phyloP scores from a whole-genome alignment of 1,140 invertebrate species.

The Aphidius ervi region DNA sequence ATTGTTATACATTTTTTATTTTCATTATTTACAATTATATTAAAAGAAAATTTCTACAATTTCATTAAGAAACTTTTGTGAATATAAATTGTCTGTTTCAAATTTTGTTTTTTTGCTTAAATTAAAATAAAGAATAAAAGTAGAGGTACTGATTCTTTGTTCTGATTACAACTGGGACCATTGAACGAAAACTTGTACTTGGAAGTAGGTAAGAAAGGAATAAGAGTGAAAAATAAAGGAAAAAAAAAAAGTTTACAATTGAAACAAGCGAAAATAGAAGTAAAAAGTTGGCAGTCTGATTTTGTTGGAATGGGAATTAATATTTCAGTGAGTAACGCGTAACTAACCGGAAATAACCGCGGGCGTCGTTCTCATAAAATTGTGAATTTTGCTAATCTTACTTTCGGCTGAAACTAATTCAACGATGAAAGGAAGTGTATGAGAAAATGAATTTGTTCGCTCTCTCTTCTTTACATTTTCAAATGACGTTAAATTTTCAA shows the following conservation, averaged over 20 bases:
- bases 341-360: conserved; percentile 32
- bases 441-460: neutral
- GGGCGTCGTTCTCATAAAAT: conserved; percentile 11
- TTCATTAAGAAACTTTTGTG: too few species aligned
- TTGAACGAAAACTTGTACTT: conserved; percentile 6
- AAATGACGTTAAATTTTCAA: conserved; percentile 8
- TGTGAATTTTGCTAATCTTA: conserved; percentile 35
- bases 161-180: conserved; percentile 1
- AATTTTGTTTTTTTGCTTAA: too few species aligned
- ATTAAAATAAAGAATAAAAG: too few species aligned
- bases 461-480: neutral
- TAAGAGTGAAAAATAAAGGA: neutral
- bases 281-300: conserved; percentile 7
- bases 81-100: too few species aligned
- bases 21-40: too few species aligned
- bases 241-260: neutral
- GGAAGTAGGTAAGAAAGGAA: neutral
- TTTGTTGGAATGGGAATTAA: conserved; percentile 22
- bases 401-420: conserved; percentile 38
- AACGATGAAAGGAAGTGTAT: conserved; percentile 12
- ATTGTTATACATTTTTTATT: too few species aligned
- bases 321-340: conserved; percentile 28
- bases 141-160: neutral
- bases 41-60: too few species aligned
- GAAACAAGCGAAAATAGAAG: neutral